Conservation (phyloP, 2,113 vertebrate species). For the Siniperca chuatsi region DNA sequence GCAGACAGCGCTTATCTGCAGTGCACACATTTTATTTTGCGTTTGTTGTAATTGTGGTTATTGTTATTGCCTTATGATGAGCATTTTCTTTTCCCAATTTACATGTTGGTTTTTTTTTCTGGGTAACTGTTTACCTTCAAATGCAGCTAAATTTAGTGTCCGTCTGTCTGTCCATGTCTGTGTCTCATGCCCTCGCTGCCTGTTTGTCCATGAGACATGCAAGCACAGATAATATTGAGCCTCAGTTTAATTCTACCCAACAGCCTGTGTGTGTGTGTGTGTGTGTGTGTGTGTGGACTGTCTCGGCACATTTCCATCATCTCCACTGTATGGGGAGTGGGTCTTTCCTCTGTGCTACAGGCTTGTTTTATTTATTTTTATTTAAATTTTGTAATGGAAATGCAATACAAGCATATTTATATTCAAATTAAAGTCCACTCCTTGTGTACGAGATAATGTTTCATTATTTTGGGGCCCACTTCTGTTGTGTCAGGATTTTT, state of each 20-base stretch:
- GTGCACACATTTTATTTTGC: neutral
- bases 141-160: constrained; percentile 21
- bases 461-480: neutral
- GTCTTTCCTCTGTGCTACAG: constrained; percentile 44
- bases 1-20: neutral
- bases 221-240: constrained; percentile 32
- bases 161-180: constrained; percentile 3
- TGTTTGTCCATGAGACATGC: constrained; percentile 52
- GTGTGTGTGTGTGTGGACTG: constrained; percentile 32
- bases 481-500: constrained; percentile 12
- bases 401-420: constrained; percentile 12
- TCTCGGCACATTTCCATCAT: constrained; percentile 71
- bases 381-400: neutral
- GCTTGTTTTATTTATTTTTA: constrained; percentile 1
- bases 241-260: constrained; percentile 37
- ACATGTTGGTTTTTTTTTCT: constrained; percentile 4
- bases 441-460: neutral
- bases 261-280: constrained; percentile 21
- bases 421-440: neutral
- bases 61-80: neutral
- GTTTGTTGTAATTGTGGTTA: neutral
- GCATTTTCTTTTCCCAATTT: neutral
- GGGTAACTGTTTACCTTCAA: constrained; percentile 20
- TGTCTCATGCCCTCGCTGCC: constrained; percentile 10
- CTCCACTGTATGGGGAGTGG: constrained; percentile 37